Evolutionary conservation across 2,797 vertebrate species (phyloP).

Genomic region (Sebastes cheni): DNA sequence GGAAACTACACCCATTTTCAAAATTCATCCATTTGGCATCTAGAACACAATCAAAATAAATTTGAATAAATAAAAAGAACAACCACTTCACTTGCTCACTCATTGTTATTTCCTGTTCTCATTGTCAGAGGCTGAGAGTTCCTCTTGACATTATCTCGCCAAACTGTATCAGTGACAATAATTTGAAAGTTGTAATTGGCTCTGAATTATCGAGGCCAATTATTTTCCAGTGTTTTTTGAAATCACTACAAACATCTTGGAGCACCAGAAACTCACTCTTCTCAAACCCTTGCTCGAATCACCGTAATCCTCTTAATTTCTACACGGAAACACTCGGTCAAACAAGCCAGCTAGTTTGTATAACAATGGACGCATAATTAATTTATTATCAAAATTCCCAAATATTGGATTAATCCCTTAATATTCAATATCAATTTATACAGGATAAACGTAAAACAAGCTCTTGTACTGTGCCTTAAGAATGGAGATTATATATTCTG

Average conservation of each 20-base stretch:
- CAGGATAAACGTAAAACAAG: not conserved
- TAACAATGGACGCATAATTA: not conserved
- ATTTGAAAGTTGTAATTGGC: not conserved
- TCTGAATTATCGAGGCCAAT: not conserved
- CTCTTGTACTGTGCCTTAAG: not conserved
- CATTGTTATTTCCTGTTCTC: not conserved
- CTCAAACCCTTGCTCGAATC: not conserved
- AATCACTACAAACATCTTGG: not conserved
- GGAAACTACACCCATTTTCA: no score
- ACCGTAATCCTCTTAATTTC: not conserved
- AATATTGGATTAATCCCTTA: not conserved
- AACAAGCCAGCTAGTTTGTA: not conserved
- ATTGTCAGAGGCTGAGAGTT: not conserved
- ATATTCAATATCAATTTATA: not conserved
- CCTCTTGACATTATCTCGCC: not conserved
- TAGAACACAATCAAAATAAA: not conserved
- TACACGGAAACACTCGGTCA: not conserved
- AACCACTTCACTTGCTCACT: not conserved
- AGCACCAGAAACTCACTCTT: not conserved
- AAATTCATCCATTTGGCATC: not conserved
- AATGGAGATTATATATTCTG: constrained; percentile 28
- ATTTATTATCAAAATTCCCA: not conserved
- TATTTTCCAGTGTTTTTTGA: not conserved
- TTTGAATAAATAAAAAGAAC: not conserved
- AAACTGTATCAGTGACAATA: not conserved